Evolutionary conservation across 2,888 invertebrate genomes (phyloP), one percentile per base, ranked within the genome.

Genomic region (Drosophila kuntzei): DNA sequence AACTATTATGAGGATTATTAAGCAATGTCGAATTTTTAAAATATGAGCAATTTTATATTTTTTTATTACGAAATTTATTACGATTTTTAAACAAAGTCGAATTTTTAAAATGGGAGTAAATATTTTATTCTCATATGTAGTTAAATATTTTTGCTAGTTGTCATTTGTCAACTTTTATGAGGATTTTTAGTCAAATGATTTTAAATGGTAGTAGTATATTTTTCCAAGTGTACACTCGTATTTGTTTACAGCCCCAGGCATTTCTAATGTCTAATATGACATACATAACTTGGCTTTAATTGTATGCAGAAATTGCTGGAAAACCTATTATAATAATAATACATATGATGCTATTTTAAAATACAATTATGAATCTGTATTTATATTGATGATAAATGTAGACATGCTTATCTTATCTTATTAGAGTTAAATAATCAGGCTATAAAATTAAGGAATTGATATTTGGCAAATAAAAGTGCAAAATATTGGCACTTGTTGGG

Each of bases 241-340:
- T 74, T 68, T 68, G 32, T 47, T 66, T 37, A 6, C 20, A 8
- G 16, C 11, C 72, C 39, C 41, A 14, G 51, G 16, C 16, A 34
- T 25, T 29, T 36, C 32, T 32, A 41, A 29, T 12, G 4, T 12
- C 53, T 54, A 8, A 39, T 43, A 20, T 37, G 11, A 9, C 34
- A 11, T 18, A 9, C 34, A 11, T 18, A 41, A 7, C 29, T 41
- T 7, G 2, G 14, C 36, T 55, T 47, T 34, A 66, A 71, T 25
- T 37, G 8, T 18, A 20, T 41, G 12, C 46, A 11, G 18, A 32
- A 46, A 12, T 32, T 36, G 58, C 46, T 47, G 9, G 27, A 39
- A 11, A 25, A 11, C 25, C 8, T n/a, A 41, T 39, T 53, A 53
- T 6, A 7, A 39, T 25, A 34, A 37, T 27, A 36, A 53, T 27